A percentile compares a stretch with the other conserved stretches of the same genome.
These are phyloP conservation scores for Crenichthys baileyi DNA, from an alignment of 2,797 vertebrate genomes.

Conservation along the genomic window DNA sequence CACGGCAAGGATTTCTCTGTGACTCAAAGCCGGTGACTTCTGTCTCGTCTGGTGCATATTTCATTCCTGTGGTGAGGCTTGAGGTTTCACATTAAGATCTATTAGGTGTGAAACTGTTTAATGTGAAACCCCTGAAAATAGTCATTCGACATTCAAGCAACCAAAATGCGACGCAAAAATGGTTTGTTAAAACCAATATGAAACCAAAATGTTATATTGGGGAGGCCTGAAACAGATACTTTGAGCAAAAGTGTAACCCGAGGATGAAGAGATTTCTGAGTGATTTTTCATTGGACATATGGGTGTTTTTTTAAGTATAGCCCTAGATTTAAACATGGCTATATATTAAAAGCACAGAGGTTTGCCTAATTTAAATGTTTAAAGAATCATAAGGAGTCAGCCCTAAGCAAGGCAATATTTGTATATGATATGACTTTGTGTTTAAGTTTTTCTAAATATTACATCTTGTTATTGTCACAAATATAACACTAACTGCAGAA, in stretches of 20 bases:
- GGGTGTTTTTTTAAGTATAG: slow-evolving; percentile 11
- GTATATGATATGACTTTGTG: neutral
- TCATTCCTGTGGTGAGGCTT: slow-evolving; percentile 49
- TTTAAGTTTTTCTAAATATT: neutral
- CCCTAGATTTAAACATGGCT: neutral
- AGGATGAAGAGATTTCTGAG: neutral
- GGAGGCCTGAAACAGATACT: neutral
- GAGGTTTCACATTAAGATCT: slow-evolving; percentile 53
- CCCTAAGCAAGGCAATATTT: neutral
- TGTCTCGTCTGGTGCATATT: slow-evolving; percentile 41
- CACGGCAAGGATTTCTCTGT: slow-evolving; percentile 34
- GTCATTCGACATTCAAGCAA: slow-evolving; percentile 24
- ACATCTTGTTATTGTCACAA: neutral
- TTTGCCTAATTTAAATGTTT: neutral
- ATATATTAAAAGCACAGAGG: slow-evolving; percentile 8
- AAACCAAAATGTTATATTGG: slow-evolving; percentile 27
- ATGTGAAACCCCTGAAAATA: slow-evolving; percentile 36
- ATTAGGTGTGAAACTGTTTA: slow-evolving; percentile 66
- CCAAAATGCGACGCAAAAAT: slow-evolving; percentile 10
- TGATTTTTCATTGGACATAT: neutral
- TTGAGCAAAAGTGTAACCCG: neutral
- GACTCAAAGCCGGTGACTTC: slow-evolving; percentile 54
- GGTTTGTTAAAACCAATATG: slow-evolving; percentile 40
- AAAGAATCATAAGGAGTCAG: neutral
- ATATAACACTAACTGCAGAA: neutral